These are phyloP conservation scores for Gallirallus australis DNA, from an alignment of 2,797 vertebrate species.

Conservation along the genomic window DNA sequence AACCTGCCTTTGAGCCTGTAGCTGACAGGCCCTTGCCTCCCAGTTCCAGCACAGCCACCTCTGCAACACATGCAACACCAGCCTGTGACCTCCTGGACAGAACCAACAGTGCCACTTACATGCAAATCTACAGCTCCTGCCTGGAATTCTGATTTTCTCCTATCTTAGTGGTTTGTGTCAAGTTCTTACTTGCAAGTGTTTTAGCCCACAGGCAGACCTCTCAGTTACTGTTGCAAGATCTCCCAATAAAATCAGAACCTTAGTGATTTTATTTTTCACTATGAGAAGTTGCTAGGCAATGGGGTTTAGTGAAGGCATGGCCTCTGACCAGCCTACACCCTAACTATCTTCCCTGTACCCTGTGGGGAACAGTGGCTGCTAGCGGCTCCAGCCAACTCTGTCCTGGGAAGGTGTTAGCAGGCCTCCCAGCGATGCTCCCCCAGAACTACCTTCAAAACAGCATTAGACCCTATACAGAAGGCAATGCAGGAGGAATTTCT, in stretches of 20 bases:
- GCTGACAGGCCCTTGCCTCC: background rate
- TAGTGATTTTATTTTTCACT: background rate
- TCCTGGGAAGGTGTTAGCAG: background rate
- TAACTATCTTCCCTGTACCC: background rate
- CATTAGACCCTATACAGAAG: background rate
- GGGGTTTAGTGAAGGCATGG: background rate
- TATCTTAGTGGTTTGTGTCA: background rate
- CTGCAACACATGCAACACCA: background rate
- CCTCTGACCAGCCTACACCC: background rate
- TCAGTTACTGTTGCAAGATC: background rate
- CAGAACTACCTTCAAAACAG: background rate
- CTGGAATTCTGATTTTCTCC: background rate
- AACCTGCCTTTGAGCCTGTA: background rate
- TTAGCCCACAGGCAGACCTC: constrained; percentile 18
- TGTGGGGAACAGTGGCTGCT: background rate
- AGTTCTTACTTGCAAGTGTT: background rate
- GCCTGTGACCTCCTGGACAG: background rate
- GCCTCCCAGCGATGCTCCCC: background rate
- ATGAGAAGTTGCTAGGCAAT: background rate
- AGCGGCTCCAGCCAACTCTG: background rate
- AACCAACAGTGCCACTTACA: background rate
- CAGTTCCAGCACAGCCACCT: background rate
- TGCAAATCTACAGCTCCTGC: background rate
- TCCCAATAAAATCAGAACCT: background rate
- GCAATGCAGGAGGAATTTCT: background rate